Evolutionary conservation across 2,888 invertebrate genomes (phyloP).

Genomic region (Torymus tubicola): DNA sequence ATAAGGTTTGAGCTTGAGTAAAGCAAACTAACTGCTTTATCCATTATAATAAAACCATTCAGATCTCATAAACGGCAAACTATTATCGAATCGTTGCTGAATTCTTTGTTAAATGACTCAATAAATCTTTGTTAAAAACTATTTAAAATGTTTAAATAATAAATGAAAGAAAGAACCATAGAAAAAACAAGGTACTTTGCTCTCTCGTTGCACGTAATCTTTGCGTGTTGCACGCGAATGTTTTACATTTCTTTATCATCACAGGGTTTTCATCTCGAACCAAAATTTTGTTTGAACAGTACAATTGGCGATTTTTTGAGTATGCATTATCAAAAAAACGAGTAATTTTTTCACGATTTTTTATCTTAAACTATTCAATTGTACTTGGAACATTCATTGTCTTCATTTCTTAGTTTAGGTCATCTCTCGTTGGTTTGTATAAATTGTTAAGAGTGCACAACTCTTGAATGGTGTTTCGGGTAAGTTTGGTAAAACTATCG

Average conservation of each 20-base stretch:
- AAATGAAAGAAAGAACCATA: conserved; percentile 9
- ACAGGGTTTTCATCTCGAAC: conserved; percentile 26
- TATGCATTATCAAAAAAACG: conserved; percentile 15
- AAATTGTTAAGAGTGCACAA: conserved; percentile 72
- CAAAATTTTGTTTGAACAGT: conserved; percentile 15
- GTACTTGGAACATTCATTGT: conserved; percentile 31
- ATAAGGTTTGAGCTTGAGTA: conserved; percentile 40
- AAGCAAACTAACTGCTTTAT: conserved; percentile 24
- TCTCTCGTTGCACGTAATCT: conserved; percentile 7
- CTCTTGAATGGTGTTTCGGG: conserved; percentile 76
- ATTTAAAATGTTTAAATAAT: background rate
- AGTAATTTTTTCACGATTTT: conserved; percentile 34
- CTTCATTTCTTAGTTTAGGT: conserved; percentile 29
- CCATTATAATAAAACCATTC: conserved; percentile 30
- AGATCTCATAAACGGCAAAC: conserved; percentile 37
- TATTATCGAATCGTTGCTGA: background rate
- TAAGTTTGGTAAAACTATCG: conserved; percentile 79
- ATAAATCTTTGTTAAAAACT: conserved; percentile 15
- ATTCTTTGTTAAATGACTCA: background rate
- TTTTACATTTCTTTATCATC: conserved; percentile 35
- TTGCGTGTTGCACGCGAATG: background rate
- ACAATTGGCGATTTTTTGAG: conserved; percentile 31
- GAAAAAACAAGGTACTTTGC: conserved; percentile 19
- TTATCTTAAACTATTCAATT: conserved; percentile 53
- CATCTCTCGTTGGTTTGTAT: conserved; percentile 62